Evolutionary conservation across 2,888 invertebrate species (phyloP), one percentile per base, ranked within the genome.

Genomic region (Schizaphis graminum): DNA sequence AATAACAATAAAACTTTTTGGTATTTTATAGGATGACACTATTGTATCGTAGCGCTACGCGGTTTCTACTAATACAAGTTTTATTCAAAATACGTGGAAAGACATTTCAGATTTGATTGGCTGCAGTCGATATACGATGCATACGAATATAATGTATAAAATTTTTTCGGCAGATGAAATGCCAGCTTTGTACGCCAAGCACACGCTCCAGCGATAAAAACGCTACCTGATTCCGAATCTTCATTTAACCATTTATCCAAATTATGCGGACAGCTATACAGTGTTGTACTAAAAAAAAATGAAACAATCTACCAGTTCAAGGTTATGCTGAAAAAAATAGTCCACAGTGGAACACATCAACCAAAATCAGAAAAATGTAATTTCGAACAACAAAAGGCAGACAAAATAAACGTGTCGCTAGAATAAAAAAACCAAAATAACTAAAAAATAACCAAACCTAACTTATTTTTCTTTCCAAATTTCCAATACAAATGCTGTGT

Each of bases 161-260:
- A 77, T 77, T 77, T 77, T 35, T 13, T 35, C 67, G n/a, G 67
- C n/a, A 13, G 16, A 77, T 1, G 16, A 77, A 77, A 77, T 35
- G n/a, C n/a, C 67, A n/a, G 67, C n/a, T 35, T 35, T 77, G 35
- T 77, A 77, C 16, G 67, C 67, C 1, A 77, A 77, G 35, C n/a
- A 77, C 67, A 77, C 35, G 21, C n/a, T 77, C 35, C n/a, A 77
- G 67, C 67, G 67, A 77, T 77, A 77, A 77, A 77, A 77, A 77
- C 21, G 67, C 5, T 77, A 77, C n/a, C 67, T 35, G 67, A 35
- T 35, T 77, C 67, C 35, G 35, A 77, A 77, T 35, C 67, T 7
- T 35, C n/a, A 35, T 16, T 77, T 35, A 77, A 35, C 77, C 21
- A 21, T 77, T 77, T 8, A 35, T 77, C 35, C 35, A 77, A 77